phyloP scores from a whole-genome alignment of 2,113 vertebrate species.

The Sarotherodon lohbergeri region DNA sequence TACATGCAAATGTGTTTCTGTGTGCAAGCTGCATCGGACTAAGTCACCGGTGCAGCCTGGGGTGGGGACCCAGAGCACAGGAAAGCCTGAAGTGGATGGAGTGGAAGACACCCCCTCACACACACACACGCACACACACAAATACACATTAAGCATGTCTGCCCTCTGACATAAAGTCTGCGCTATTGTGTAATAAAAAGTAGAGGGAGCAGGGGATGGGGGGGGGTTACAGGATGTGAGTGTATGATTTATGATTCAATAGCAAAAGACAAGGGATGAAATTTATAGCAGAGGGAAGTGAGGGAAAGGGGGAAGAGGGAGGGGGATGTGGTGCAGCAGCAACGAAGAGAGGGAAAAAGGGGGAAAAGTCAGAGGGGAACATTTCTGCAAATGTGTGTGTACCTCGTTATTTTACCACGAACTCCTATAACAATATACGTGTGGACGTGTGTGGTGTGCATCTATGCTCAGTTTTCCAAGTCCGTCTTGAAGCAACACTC shows the following conservation, averaged over 20 bases:
- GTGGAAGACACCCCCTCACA: neutral
- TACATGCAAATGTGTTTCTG: neutral
- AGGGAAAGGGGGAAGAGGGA: neutral
- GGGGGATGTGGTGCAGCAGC: neutral
- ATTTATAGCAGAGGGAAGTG: neutral
- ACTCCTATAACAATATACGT: neutral
- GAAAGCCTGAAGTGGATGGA: slow-evolving; percentile 25
- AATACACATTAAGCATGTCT: neutral
- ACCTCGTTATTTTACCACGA: neutral
- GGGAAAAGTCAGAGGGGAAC: neutral
- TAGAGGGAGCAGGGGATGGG: neutral
- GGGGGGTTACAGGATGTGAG: slow-evolving; percentile 11
- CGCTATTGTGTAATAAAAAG: slow-evolving; percentile 36
- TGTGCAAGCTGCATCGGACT: neutral
- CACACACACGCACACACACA: neutral
- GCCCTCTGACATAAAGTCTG: slow-evolving; percentile 30
- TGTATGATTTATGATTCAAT: slow-evolving; percentile 49
- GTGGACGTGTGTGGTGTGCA: neutral
- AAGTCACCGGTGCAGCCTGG: neutral
- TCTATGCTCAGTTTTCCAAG: neutral
- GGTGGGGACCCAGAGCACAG: slow-evolving; percentile 36
- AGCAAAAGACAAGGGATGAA: slow-evolving; percentile 5
- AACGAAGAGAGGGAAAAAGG: neutral
- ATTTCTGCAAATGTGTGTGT: neutral
- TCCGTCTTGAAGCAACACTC: neutral